phyloP scores from a whole-genome alignment of 2,888 invertebrate genomes.

The Kryphioiulus occultus region DNA sequence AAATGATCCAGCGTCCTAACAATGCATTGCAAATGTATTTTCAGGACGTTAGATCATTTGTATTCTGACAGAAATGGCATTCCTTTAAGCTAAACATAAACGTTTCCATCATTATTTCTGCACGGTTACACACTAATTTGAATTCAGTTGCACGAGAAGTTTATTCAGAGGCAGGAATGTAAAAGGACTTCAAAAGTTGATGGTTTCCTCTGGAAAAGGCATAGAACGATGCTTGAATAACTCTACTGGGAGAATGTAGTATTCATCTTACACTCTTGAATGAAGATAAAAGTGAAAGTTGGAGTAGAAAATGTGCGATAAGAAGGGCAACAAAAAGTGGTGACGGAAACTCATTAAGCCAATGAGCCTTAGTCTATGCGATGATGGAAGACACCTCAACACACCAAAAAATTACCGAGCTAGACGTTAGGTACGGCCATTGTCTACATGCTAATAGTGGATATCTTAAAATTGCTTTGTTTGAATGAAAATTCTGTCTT shows the following conservation, averaged over 20 bases:
- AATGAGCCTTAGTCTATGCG: constrained; percentile 33
- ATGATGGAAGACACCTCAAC: background rate
- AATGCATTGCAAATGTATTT: constrained; percentile 38
- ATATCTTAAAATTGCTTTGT: background rate
- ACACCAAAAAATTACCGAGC: background rate
- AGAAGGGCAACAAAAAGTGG: constrained; percentile 32
- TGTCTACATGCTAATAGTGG: background rate
- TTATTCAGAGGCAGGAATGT: background rate
- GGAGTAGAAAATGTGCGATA: constrained; percentile 43
- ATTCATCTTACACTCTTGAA: constrained; percentile 44
- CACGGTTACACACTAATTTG: constrained; percentile 47
- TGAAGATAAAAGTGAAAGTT: constrained; percentile 45
- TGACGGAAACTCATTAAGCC: constrained; percentile 44
- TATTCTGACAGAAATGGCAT: constrained; percentile 45
- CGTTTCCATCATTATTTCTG: constrained; percentile 47
- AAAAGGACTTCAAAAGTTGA: constrained; percentile 29
- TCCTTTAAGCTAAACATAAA: constrained; percentile 44
- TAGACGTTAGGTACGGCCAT: background rate
- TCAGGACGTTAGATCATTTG: constrained; percentile 40
- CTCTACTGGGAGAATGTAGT: constrained; percentile 19
- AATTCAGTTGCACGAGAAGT: constrained; percentile 46
- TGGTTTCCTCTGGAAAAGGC: constrained; percentile 13
- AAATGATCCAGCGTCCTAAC: background rate
- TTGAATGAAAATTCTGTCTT: background rate
- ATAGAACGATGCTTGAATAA: constrained; percentile 42